Conservation (phyloP, 2,113 vertebrate species). For the Gavia stellata region DNA sequence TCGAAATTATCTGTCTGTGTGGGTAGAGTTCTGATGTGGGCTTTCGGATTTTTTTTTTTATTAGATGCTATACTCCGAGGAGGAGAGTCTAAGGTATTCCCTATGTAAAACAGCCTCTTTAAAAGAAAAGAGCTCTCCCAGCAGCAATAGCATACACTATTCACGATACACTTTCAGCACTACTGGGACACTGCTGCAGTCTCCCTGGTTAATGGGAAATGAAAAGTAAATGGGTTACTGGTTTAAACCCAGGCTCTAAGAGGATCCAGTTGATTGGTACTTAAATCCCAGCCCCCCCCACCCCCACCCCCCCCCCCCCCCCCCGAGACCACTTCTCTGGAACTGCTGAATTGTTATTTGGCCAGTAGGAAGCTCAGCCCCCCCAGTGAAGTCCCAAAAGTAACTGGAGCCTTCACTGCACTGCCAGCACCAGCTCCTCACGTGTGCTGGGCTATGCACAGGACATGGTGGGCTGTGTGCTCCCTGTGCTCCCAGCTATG, state of each 20-base stretch:
- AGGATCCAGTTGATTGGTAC: fast-evolving
- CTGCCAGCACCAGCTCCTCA: not conserved
- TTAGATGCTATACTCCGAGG: not conserved
- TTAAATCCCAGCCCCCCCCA: too few species aligned
- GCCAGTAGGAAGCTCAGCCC: not conserved
- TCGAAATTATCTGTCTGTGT: not conserved
- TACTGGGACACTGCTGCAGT: not conserved
- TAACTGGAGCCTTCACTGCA: not conserved
- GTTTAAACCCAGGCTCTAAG: not conserved
- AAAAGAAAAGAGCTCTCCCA: not conserved
- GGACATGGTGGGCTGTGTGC: not conserved
- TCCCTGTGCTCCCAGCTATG: not conserved
- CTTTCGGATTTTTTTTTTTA: not conserved
- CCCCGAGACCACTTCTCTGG: not conserved
- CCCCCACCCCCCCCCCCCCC: too few species aligned
- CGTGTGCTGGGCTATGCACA: not conserved
- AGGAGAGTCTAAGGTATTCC: not conserved
- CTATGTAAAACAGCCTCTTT: not conserved
- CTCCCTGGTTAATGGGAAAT: not conserved
- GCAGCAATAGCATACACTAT: not conserved
- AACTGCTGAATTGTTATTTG: not conserved
- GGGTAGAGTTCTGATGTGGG: not conserved
- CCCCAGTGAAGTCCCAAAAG: not conserved
- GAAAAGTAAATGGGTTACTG: not conserved
- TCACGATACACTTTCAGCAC: not conserved